Percentiles rank a stretch among this genome's conserved stretches.
These are phyloP conservation scores for Helicoverpa assulta DNA, from an alignment of 2,888 invertebrate species.

Conservation along the genomic window DNA sequence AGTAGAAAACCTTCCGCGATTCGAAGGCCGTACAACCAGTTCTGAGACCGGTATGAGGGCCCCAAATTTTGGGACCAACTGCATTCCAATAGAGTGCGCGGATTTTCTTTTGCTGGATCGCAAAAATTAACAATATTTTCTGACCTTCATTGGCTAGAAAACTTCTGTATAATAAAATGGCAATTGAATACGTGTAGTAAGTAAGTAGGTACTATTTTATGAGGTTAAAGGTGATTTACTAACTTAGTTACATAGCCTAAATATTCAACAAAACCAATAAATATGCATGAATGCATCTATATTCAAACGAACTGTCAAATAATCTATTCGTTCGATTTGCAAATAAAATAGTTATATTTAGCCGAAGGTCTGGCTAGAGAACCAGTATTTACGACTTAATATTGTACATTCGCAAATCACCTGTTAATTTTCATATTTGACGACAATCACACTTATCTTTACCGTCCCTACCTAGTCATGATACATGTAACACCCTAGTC, in stretches of 20 bases:
- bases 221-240: neutral
- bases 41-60: constrained; percentile 76
- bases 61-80: constrained; percentile 51
- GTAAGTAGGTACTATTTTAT: neutral
- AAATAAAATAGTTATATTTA: constrained; percentile 4
- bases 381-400: neutral
- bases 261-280: neutral
- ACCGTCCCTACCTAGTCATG: neutral
- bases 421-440: neutral
- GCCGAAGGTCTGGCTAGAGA: neutral
- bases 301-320: neutral
- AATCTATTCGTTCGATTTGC: neutral
- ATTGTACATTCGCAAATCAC: neutral
- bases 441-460: too few species aligned
- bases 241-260: neutral
- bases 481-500: too few species aligned
- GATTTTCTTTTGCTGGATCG: constrained; percentile 46
- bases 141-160: neutral
- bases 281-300: neutral
- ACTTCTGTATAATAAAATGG: too few species aligned
- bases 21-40: constrained; percentile 85
- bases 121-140: neutral
- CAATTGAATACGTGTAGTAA: too few species aligned
- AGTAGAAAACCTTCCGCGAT: constrained; percentile 80
- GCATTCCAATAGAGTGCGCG: constrained; percentile 32